These are phyloP conservation scores for Ophion ellenae DNA, from an alignment of 2,888 invertebrate species.

Conservation along the genomic window DNA sequence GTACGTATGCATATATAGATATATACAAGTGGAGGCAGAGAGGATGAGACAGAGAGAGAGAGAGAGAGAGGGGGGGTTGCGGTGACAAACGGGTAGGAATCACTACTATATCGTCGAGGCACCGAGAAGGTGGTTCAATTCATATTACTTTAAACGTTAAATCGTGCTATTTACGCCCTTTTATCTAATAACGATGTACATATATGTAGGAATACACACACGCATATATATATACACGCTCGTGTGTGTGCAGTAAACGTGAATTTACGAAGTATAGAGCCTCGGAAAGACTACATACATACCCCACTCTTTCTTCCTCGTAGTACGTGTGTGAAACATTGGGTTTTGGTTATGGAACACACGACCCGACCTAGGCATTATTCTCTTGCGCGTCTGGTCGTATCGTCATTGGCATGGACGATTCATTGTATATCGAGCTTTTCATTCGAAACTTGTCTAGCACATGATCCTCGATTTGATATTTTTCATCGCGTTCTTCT, in stretches of 20 bases:
- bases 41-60: not conserved
- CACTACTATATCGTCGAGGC: not conserved
- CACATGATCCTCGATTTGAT: not conserved
- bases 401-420: conserved; percentile 46
- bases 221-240: not conserved
- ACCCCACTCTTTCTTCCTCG: conserved; percentile 31
- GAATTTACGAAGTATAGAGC: conserved; percentile 63
- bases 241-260: conserved; percentile 15
- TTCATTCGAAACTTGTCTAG: conserved; percentile 3
- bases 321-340: conserved; percentile 63
- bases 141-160: not conserved
- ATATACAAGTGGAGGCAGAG: not conserved
- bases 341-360: conserved; percentile 64
- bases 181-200: not conserved
- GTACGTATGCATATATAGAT: conserved; percentile 39
- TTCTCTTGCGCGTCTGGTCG: conserved; percentile 54
- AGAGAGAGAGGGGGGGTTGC: not conserved
- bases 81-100: conserved; percentile 14
- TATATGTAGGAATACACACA: not conserved
- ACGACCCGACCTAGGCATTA: conserved; percentile 48
- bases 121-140: conserved; percentile 8
- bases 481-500: not conserved
- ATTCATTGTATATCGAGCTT: conserved; percentile 9
- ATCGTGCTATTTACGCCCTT: conserved; percentile 24
- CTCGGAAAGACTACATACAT: conserved; percentile 53